Conservation (phyloP, 2,113 vertebrate species). For the Diadophis punctatus region DNA sequence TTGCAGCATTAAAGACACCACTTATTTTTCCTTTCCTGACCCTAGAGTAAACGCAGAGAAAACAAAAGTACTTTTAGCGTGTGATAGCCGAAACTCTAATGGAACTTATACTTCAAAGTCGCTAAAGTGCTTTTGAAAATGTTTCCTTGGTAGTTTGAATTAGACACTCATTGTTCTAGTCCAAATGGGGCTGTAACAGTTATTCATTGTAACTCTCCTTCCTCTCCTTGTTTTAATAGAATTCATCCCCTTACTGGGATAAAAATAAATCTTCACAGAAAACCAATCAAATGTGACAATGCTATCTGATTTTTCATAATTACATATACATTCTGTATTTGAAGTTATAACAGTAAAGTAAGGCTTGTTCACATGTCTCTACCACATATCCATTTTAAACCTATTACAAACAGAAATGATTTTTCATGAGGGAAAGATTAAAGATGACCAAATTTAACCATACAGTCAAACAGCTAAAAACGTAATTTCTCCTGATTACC, state of each 20-base stretch:
- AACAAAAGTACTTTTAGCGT: slow-evolving; percentile 25
- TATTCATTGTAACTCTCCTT: slow-evolving; percentile 10
- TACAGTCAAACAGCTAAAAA: slow-evolving; percentile 3
- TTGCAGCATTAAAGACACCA: slow-evolving; percentile 9
- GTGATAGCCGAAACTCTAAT: slow-evolving; percentile 9
- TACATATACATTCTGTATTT: slow-evolving; percentile 6
- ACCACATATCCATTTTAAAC: slow-evolving; percentile 23
- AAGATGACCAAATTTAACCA: slow-evolving; percentile 33
- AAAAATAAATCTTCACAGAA: slow-evolving; percentile 37
- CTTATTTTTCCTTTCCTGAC: slow-evolving; percentile 17
- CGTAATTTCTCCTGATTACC: not conserved
- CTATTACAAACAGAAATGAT: slow-evolving; percentile 5
- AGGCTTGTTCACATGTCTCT: not conserved
- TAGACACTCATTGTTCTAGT: slow-evolving; percentile 9
- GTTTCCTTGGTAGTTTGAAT: not conserved
- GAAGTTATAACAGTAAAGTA: slow-evolving; percentile 21
- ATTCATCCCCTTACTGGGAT: slow-evolving; percentile 5
- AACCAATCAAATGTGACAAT: slow-evolving; percentile 18
- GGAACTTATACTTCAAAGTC: slow-evolving; percentile 9
- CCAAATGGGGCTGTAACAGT: not conserved
- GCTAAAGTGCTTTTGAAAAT: not conserved
- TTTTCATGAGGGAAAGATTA: slow-evolving; percentile 11
- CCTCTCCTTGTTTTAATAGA: slow-evolving; percentile 13
- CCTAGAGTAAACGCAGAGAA: slow-evolving; percentile 8
- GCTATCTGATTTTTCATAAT: slow-evolving; percentile 34